Evolutionary conservation across 2,888 invertebrate genomes (phyloP).

Genomic region (Acanthacorydalis orientalis): DNA sequence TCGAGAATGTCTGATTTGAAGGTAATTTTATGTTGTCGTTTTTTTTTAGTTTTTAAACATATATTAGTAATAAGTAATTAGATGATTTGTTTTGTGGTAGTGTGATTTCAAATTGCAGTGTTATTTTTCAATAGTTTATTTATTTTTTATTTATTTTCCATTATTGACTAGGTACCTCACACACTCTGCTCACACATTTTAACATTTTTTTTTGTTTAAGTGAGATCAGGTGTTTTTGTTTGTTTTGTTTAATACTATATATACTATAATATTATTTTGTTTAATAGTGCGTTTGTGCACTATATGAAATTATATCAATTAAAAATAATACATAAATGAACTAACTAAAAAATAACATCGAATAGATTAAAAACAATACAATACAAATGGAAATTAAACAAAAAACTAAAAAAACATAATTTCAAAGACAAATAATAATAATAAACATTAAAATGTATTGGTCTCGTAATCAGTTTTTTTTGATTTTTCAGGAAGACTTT

Average conservation of each 20-base stretch:
- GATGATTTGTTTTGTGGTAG: too few species aligned
- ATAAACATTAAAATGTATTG: too few species aligned
- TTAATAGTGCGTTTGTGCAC: constrained; percentile 15
- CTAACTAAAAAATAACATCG: neutral
- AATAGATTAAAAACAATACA: neutral
- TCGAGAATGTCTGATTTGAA: too few species aligned
- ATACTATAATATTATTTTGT: constrained; percentile 25
- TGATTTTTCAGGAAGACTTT: too few species aligned
- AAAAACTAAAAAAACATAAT: too few species aligned
- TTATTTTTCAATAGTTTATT: neutral
- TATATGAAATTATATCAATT: neutral
- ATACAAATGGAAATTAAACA: too few species aligned
- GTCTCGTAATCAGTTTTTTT: too few species aligned
- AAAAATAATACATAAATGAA: neutral
- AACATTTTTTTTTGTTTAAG: constrained; percentile 9
- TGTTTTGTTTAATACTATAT: constrained; percentile 22
- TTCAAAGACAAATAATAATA: too few species aligned
- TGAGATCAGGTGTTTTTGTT: constrained; percentile 10
- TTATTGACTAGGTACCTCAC: constrained; percentile 31
- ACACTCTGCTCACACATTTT: constrained; percentile 15
- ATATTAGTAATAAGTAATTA: too few species aligned
- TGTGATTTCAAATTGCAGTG: too few species aligned
- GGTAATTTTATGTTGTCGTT: too few species aligned
- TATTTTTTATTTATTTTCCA: constrained; percentile 11
- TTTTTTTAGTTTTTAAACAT: too few species aligned